phyloP scores from a whole-genome alignment of 2,797 vertebrate species.

The Leptodactylus fallax region DNA sequence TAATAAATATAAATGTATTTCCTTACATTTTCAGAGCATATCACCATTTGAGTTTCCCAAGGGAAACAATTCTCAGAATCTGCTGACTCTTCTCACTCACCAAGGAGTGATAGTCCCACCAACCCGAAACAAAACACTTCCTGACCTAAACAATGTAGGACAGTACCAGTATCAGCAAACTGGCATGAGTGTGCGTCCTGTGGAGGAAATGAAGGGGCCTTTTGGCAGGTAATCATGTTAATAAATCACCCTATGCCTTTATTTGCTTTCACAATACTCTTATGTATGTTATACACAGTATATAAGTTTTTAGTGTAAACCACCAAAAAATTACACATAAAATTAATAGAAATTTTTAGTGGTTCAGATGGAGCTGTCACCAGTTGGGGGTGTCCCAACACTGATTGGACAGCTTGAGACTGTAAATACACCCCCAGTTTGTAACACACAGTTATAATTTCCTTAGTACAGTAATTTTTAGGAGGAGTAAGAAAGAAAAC shows the following conservation, averaged over 20 bases:
- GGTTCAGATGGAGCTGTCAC: too few relatives aligned
- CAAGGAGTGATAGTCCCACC: conserved; percentile 82
- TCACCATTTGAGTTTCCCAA: conserved; percentile 92
- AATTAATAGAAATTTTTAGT: too few relatives aligned
- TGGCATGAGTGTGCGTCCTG: conserved; percentile 70
- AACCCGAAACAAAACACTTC: conserved; percentile 79
- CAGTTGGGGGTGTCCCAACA: too few relatives aligned
- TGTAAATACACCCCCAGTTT: too few relatives aligned
- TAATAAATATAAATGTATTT: neutral
- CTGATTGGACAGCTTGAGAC: too few relatives aligned
- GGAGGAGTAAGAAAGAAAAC: too few relatives aligned
- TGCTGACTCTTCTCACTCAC: conserved; percentile 82
- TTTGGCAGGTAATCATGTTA: conserved; percentile 80
- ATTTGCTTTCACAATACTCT: neutral
- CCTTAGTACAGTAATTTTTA: too few relatives aligned
- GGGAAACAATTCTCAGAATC: conserved; percentile 90
- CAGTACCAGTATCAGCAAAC: conserved; percentile 76
- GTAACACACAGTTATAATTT: too few relatives aligned
- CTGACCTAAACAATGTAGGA: conserved; percentile 81
- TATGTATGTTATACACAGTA: neutral
- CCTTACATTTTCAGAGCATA: conserved; percentile 74
- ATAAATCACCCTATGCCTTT: neutral
- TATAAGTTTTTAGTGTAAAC: too few relatives aligned
- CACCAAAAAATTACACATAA: too few relatives aligned
- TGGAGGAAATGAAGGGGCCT: conserved; percentile 78